phyloP scores from a whole-genome alignment of 2,113 vertebrate genomes.

The Callocephalon fimbriatum region DNA sequence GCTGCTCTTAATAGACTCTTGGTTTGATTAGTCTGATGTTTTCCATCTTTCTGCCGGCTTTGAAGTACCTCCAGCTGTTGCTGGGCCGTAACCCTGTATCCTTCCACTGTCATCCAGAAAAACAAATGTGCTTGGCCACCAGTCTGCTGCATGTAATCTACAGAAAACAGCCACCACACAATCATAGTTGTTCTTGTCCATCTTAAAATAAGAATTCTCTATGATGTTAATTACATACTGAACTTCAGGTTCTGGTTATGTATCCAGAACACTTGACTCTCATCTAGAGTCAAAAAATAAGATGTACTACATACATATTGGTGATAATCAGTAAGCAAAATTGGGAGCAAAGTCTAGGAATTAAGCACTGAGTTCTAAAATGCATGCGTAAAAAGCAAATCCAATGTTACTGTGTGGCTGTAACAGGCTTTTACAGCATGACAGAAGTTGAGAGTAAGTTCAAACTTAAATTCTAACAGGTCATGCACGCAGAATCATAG shows the following conservation, averaged over 20 bases:
- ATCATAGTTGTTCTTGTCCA: background rate
- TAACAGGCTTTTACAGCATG: background rate
- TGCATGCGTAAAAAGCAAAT: background rate
- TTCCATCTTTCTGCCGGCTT: conserved; percentile 88
- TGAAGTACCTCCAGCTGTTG: conserved; percentile 94
- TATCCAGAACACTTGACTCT: background rate
- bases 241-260: background rate
- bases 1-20: conserved; percentile 92
- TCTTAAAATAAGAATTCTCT: background rate
- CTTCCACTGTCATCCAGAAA: conserved; percentile 99
- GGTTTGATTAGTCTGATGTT: conserved; percentile 90
- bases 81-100: conserved; percentile 96
- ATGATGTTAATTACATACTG: background rate
- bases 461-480: background rate
- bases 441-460: background rate
- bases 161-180: background rate
- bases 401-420: rapidly evolving
- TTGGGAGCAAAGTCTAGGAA: background rate
- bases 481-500: background rate
- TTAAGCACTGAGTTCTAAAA: background rate
- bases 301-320: background rate
- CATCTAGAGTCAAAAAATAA: background rate
- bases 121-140: conserved; percentile 97
- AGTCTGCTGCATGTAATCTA: conserved; percentile 98
- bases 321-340: background rate